A percentile compares a stretch with the other conserved stretches of the same genome.
Evolutionary conservation across 2,888 invertebrate species (phyloP).

Genomic region (Lycophotia porphyrea): DNA sequence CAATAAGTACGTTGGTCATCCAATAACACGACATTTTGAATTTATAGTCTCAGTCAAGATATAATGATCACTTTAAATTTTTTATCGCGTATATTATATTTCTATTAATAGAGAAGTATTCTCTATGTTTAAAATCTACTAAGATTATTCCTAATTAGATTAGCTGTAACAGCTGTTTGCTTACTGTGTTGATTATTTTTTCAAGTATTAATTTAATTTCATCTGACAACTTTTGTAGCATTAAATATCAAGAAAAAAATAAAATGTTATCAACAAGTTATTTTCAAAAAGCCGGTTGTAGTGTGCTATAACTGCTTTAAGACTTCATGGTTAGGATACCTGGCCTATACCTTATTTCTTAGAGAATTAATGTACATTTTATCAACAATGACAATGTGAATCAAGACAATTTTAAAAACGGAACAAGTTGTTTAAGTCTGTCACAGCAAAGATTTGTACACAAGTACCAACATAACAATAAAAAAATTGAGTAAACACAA

Average conservation of each 20-base stretch:
- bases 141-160: conserved; percentile 20
- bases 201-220: not conserved
- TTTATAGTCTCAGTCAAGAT: conserved; percentile 40
- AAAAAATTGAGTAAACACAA: not conserved
- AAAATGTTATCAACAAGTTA: too few species aligned
- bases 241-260: too few species aligned
- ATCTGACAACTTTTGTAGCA: not conserved
- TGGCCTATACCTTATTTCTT: too few species aligned
- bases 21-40: conserved; percentile 46
- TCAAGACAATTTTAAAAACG: not conserved
- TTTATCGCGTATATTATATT: conserved; percentile 48
- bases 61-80: conserved; percentile 38
- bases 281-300: not conserved
- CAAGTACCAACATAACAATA: not conserved
- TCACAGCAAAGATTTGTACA: too few species aligned
- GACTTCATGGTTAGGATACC: too few species aligned
- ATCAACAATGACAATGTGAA: not conserved
- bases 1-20: conserved; percentile 36
- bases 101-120: conserved; percentile 27
- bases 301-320: too few species aligned
- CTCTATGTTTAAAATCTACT: conserved; percentile 7
- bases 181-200: conserved; percentile 5
- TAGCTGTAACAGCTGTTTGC: not conserved
- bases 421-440: not conserved
- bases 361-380: not conserved